Evolutionary conservation across 2,113 vertebrate species (phyloP).

Genomic region (Embiotoca jacksoni): DNA sequence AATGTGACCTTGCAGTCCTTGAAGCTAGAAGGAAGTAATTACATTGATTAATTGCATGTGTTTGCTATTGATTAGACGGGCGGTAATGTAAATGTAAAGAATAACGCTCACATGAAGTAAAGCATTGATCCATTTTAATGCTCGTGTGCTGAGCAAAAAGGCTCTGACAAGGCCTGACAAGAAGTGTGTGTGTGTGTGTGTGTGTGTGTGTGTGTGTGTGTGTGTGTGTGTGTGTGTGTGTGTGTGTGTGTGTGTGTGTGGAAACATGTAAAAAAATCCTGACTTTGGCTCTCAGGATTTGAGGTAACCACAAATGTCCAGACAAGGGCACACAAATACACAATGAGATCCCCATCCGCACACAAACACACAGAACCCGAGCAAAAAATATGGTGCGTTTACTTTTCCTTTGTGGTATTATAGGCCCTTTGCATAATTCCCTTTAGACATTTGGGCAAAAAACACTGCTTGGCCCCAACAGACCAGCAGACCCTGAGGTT

Average conservation of each 20-base stretch:
- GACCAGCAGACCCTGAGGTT: neutral
- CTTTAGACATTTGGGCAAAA: neutral
- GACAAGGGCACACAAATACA: conserved; percentile 10
- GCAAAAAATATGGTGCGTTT: neutral
- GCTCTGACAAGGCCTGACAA: neutral
- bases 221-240: too few species aligned
- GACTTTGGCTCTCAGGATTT: conserved; percentile 28
- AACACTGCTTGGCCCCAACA: neutral
- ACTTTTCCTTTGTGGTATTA: neutral
- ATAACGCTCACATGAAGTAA: neutral
- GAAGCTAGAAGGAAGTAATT: conserved; percentile 58
- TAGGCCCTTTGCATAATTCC: neutral
- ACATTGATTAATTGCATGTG: conserved; percentile 70
- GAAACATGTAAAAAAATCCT: conserved; percentile 33
- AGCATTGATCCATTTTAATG: conserved; percentile 32
- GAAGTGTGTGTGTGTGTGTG: too few species aligned
- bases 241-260: neutral
- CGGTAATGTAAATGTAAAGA: conserved; percentile 10
- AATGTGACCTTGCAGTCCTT: conserved; percentile 49
- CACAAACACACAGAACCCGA: neutral
- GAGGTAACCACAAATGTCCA: conserved; percentile 32
- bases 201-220: too few species aligned
- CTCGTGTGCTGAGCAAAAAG: conserved; percentile 20
- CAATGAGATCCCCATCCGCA: neutral
- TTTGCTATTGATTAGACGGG: conserved; percentile 54